phyloP scores from a whole-genome alignment of 1,140 invertebrate genomes.

The Eurosta solidaginis region DNA sequence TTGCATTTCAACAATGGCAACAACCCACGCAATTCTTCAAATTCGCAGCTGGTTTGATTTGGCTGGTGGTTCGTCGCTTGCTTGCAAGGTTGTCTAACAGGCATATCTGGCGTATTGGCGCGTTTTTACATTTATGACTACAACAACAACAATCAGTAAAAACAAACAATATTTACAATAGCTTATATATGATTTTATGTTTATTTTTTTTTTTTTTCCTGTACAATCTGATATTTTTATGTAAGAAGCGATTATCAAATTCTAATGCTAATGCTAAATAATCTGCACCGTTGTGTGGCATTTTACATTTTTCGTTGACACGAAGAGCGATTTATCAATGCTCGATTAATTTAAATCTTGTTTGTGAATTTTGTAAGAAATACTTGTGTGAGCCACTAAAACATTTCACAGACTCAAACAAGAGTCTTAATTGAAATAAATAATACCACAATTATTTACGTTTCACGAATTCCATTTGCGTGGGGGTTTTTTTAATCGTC shows the following conservation, averaged over 20 bases:
- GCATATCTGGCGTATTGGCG: background rate
- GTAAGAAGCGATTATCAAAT: background rate
- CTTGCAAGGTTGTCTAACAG: background rate
- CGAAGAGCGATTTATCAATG: constrained; percentile 1
- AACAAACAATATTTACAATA: no score
- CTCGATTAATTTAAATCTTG: background rate
- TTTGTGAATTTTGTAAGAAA: background rate
- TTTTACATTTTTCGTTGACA: background rate
- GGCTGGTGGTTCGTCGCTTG: background rate
- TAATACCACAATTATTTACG: no score
- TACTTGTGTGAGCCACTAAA: background rate
- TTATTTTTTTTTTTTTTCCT: background rate
- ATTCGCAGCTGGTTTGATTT: background rate
- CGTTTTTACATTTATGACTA: background rate
- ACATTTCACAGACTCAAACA: background rate
- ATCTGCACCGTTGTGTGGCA: background rate
- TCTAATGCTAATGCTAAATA: background rate
- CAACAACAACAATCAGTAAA: no score
- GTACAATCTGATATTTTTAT: background rate
- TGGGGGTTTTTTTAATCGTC: no score
- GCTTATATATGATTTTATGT: background rate
- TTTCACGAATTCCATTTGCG: no score
- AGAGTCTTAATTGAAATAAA: no score
- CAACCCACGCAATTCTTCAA: constrained; percentile 18
- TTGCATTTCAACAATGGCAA: constrained; percentile 1